Conservation (phyloP, 2,888 invertebrate species). For the Agonopterix alstromeriana region DNA sequence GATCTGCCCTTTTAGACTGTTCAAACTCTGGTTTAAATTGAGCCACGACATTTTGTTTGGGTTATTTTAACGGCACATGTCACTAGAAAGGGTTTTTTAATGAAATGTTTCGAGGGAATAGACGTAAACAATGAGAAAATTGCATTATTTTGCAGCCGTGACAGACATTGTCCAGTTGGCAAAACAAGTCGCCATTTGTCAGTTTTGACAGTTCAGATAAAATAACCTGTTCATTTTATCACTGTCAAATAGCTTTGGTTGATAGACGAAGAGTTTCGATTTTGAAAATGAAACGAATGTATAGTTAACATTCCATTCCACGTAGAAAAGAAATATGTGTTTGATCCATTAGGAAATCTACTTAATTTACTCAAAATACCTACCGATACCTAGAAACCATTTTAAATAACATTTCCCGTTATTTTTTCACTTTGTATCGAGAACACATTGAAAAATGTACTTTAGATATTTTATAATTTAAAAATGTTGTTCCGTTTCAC, state of each 20-base stretch:
- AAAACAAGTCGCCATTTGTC: conserved; percentile 53
- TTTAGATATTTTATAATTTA: too few relatives aligned
- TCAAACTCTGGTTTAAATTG: conserved; percentile 80
- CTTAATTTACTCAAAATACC: too few relatives aligned
- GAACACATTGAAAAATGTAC: too few relatives aligned
- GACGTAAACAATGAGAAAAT: conserved; percentile 63
- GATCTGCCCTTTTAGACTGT: conserved; percentile 90
- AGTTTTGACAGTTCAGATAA: background rate
- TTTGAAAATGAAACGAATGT: too few relatives aligned
- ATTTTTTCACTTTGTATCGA: too few relatives aligned
- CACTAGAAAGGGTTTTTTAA: conserved; percentile 32
- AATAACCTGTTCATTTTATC: background rate
- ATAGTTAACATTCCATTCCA: too few relatives aligned
- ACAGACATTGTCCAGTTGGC: conserved; percentile 73
- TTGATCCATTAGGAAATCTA: too few relatives aligned
- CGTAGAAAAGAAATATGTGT: too few relatives aligned
- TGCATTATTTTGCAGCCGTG: conserved; percentile 64
- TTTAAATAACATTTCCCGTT: too few relatives aligned
- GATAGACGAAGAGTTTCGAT: too few relatives aligned
- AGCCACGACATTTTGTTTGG: conserved; percentile 80
- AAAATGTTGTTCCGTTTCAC: too few relatives aligned
- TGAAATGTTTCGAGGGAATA: conserved; percentile 28
- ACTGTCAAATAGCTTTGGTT: background rate
- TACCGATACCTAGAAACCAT: too few relatives aligned
- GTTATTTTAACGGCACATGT: conserved; percentile 39